Evolutionary conservation across 2,113 vertebrate species (phyloP).

Genomic region (Acanthochromis polyacanthus): DNA sequence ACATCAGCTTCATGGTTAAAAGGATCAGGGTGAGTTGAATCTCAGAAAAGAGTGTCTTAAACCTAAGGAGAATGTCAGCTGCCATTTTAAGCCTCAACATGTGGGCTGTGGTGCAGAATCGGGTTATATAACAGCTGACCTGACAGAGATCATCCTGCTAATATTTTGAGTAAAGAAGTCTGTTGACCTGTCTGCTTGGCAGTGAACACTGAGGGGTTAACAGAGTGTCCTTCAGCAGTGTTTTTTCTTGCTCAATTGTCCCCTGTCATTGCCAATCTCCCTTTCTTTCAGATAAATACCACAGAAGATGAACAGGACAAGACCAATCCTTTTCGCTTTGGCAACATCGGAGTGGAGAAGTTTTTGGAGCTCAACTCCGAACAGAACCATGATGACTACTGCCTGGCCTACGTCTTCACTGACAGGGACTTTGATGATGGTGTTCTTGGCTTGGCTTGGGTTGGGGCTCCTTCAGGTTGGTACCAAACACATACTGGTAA

Average conservation of each 20-base stretch:
- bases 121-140: background rate
- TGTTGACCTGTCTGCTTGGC: background rate
- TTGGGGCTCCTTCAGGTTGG: constrained; percentile 95
- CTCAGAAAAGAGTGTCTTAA: background rate
- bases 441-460: constrained; percentile 97
- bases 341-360: constrained; percentile 98
- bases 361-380: constrained; percentile 98
- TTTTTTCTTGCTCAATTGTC: background rate
- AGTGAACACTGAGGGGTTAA: background rate
- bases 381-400: constrained; percentile 98
- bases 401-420: constrained; percentile 97
- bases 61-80: background rate
- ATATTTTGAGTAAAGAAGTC: background rate
- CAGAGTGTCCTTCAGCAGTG: background rate
- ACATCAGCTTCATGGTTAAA: constrained; percentile 99
- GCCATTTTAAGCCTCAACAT: background rate
- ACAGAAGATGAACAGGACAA: constrained; percentile 88
- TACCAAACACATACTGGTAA: background rate
- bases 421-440: constrained; percentile 98
- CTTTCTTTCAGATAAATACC: constrained; percentile 90
- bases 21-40: constrained; percentile 91
- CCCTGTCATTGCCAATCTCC: constrained; percentile 3
- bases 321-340: constrained; percentile 95
- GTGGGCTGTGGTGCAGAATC: background rate
- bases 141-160: background rate